These are phyloP conservation scores for Tachina lurida DNA, from an alignment of 2,888 invertebrate genomes.

Conservation along the genomic window DNA sequence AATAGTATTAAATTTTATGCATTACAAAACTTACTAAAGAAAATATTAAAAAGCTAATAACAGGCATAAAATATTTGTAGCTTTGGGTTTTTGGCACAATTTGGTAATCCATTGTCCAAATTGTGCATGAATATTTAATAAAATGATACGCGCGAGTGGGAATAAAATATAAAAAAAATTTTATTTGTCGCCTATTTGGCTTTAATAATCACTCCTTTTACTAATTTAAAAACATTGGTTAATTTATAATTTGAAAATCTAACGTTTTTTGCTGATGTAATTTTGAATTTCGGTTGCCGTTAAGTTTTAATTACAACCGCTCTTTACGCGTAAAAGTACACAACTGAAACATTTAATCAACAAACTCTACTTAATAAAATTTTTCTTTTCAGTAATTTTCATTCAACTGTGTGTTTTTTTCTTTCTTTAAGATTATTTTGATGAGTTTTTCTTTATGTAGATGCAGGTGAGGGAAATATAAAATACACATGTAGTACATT, in stretches of 20 bases:
- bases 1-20: conserved; percentile 3
- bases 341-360: conserved; percentile 76
- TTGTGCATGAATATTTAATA: conserved; percentile 65
- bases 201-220: conserved; percentile 32
- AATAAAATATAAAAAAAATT: background rate
- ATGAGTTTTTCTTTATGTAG: conserved; percentile 29
- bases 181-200: background rate
- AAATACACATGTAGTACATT: background rate
- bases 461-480: conserved; percentile 45
- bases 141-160: background rate
- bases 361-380: conserved; percentile 76
- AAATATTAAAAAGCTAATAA: conserved; percentile 61
- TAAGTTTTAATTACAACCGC: conserved; percentile 64
- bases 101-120: conserved; percentile 74
- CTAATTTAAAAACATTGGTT: background rate
- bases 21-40: conserved; percentile 61
- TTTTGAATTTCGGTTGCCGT: conserved; percentile 11
- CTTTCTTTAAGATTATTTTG: conserved; percentile 23
- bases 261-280: conserved; percentile 7
- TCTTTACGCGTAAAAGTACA: conserved; percentile 75
- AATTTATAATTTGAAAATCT: conserved; percentile 15
- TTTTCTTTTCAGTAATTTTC: conserved; percentile 47
- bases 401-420: conserved; percentile 16
- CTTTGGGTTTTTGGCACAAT: conserved; percentile 65
- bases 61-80: conserved; percentile 55